A percentile compares a stretch with the other conserved stretches of the same genome.
phyloP scores from a whole-genome alignment of 23 tunicate species.

The Diplosoma virens region DNA sequence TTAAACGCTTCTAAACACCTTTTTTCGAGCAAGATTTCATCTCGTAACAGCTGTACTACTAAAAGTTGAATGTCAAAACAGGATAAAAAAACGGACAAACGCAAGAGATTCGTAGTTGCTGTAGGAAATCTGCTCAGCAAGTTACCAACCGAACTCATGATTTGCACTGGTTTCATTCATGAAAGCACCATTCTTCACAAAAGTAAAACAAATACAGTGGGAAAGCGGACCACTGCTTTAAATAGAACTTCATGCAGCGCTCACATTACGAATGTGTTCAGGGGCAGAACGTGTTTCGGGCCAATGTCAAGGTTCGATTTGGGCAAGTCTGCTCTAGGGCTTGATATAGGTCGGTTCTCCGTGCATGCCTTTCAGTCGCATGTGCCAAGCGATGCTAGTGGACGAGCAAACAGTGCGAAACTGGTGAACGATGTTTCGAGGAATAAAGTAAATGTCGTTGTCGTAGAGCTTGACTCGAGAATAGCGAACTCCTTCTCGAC shows the following conservation, averaged over 20 bases:
- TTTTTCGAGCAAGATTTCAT: neutral
- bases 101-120: no score
- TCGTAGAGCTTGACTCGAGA: constrained; percentile 73
- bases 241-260: no score
- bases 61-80: no score
- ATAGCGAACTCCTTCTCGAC: constrained; percentile 75
- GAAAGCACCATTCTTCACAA: no score
- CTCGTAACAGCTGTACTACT: constrained; percentile 9
- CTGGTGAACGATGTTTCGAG: constrained; percentile 91
- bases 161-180: no score
- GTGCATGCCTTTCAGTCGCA: constrained; percentile 82
- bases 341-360: constrained; percentile 58
- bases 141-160: no score
- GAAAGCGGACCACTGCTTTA: neutral
- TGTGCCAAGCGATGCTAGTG: constrained; percentile 94
- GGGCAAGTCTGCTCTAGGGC: neutral
- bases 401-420: constrained; percentile 90
- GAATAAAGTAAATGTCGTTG: constrained; percentile 96
- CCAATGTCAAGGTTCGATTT: no score
- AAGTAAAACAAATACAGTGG: neutral
- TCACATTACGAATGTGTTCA: no score
- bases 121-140: no score
- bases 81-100: no score
- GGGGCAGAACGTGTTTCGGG: no score
- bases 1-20: constrained; percentile 8